A percentile compares a stretch with the other conserved stretches of the same genome.
These are phyloP conservation scores for Camponotus vicinus DNA, from an alignment of 1,140 invertebrate species.

Conservation along the genomic window DNA sequence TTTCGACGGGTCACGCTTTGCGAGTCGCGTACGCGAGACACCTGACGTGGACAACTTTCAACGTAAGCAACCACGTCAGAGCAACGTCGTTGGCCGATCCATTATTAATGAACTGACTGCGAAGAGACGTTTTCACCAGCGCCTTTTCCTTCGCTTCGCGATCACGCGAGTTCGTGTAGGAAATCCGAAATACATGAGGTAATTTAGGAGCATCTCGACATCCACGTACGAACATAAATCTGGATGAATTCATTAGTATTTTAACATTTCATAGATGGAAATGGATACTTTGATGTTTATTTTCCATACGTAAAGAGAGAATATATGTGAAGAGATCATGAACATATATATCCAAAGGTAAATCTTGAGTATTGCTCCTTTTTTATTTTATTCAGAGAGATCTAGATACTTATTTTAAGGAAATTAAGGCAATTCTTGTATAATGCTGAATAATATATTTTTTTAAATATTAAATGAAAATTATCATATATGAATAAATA, in stretches of 20 bases:
- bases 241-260: neutral
- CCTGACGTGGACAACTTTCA: slow-evolving; percentile 71
- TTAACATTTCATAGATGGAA: too few species aligned
- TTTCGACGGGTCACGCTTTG: slow-evolving; percentile 12
- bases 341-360: too few species aligned
- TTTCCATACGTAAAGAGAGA: too few species aligned
- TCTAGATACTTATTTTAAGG: too few species aligned
- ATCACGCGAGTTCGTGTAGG: slow-evolving; percentile 10
- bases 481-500: too few species aligned
- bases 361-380: too few species aligned
- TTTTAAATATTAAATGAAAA: too few species aligned
- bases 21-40: slow-evolving; percentile 31
- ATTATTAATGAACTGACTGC: slow-evolving; percentile 71
- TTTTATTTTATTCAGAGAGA: too few species aligned
- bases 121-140: slow-evolving; percentile 23
- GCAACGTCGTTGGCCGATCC: slow-evolving; percentile 63
- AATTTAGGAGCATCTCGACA: neutral
- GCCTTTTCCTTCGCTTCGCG: neutral
- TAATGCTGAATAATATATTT: too few species aligned
- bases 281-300: too few species aligned
- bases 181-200: neutral
- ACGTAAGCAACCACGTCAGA: slow-evolving; percentile 76
- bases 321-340: too few species aligned
- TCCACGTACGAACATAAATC: neutral
- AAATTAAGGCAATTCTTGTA: too few species aligned